phyloP scores from a whole-genome alignment of 2,797 vertebrate genomes.

The Anguilla pacifica region DNA sequence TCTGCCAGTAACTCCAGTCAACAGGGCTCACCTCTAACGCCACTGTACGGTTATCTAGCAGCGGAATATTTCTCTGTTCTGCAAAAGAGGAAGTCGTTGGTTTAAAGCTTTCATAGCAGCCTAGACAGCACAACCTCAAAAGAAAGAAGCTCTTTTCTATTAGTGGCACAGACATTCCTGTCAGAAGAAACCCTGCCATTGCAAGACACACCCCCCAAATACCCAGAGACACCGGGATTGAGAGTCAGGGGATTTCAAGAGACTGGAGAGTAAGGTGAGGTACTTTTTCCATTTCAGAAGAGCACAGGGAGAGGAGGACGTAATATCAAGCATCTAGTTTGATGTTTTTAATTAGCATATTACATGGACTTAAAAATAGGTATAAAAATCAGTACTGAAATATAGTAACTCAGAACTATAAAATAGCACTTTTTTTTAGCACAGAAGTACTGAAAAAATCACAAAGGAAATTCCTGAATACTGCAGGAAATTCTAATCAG shows the following conservation, averaged over 20 bases:
- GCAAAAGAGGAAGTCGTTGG: neutral
- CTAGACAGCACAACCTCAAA: neutral
- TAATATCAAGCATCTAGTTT: too few relatives aligned
- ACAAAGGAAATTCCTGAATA: neutral
- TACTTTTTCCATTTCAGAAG: conserved; percentile 7
- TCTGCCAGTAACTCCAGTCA: neutral
- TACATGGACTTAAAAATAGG: neutral
- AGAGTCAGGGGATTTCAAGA: conserved; percentile 9
- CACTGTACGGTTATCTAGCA: neutral
- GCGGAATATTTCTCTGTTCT: neutral
- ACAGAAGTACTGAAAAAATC: neutral
- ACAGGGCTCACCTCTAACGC: neutral
- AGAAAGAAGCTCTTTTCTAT: neutral
- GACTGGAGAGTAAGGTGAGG: neutral
- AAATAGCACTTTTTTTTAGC: neutral
- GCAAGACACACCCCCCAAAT: neutral
- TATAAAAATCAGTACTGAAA: neutral
- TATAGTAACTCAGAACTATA: neutral
- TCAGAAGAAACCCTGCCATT: neutral
- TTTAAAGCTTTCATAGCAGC: neutral
- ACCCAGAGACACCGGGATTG: neutral
- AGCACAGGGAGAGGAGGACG: neutral
- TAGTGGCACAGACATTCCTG: neutral
- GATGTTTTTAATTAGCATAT: neutral
- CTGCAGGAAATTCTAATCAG: neutral